Evolutionary conservation across 2,113 vertebrate genomes (phyloP), one percentile per base, ranked within the genome.

Genomic region (Varanus komodoensis): DNA sequence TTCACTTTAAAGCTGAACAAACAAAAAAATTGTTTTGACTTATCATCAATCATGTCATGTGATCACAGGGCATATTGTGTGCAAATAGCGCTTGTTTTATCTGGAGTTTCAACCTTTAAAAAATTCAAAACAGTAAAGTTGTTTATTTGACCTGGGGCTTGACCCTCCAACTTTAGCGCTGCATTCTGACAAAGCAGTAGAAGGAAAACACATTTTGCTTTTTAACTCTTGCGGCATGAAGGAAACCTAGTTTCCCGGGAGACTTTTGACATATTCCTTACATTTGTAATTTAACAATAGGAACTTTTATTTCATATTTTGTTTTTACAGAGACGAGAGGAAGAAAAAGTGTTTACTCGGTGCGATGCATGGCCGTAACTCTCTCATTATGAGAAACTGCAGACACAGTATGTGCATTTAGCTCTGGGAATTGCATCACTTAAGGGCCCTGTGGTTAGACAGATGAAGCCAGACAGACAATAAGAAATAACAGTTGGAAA

Each of bases 91-190:
- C 95, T 96, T 97, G 96, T 97, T 98, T 97, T 96, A 97, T 97
- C 96, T 97, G 96, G 96, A 97, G 95, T 94, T 95, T 93, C 88
- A 95, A 96, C 95, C 95, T 97, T 96, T 96, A 96, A 97, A 97
- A 97, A 97, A 97, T 97, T 96, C 96, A 97, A 97, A 98, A 97
- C 96, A 97, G 97, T 97, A 96, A 97, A 96, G 96, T 95, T 97
- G 97, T 97, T 97, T 96, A 96, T 96, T 94, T 97, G 97, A 98
- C 97, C 96, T 95, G 1, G 54, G 93, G 96, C 90, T 88, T 97
- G 97, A 97, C 96, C 97, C 93, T 86, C 94, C 95, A 95, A 96
- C 94, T 96, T 96, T 92, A 93, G 92, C 92, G 0, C 96, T 95
- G 94, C 94, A 92, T 95, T 97, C 95, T 97, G 95, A 97, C 96